Evolutionary conservation across 2,797 vertebrate genomes (phyloP).

Genomic region (Anniella stebbinsi): DNA sequence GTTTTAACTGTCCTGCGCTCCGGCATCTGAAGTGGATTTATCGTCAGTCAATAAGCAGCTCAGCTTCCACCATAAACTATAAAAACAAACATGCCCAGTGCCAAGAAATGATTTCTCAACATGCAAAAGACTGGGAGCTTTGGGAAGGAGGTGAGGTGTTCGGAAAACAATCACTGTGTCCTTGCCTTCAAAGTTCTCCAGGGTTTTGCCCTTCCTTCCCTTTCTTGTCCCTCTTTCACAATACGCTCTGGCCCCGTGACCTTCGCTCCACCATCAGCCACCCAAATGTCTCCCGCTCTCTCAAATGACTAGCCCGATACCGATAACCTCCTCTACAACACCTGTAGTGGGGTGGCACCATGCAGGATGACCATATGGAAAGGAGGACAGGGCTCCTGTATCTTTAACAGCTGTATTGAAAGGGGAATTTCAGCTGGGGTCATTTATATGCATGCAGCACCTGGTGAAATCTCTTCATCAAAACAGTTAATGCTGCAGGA

Average conservation of each 20-base stretch:
- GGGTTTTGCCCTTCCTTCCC: background rate
- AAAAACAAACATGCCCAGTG: background rate
- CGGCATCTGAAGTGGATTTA: background rate
- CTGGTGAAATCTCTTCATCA: too few species aligned
- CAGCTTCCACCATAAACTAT: background rate
- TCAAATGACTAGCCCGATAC: slow-evolving; percentile 28
- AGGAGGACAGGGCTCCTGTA: too few species aligned
- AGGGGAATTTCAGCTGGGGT: too few species aligned
- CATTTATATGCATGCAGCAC: too few species aligned
- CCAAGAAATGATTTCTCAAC: slow-evolving; percentile 23
- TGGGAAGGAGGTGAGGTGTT: background rate
- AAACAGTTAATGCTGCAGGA: too few species aligned
- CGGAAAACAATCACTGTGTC: background rate
- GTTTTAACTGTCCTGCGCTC: slow-evolving; percentile 1
- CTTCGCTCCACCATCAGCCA: background rate
- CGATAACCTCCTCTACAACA: too few species aligned
- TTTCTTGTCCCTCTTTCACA: background rate
- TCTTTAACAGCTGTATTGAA: too few species aligned
- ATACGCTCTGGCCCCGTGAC: too few species aligned
- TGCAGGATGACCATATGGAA: too few species aligned
- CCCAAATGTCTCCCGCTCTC: background rate
- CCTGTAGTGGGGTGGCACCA: too few species aligned
- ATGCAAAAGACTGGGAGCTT: background rate
- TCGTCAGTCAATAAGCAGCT: slow-evolving; percentile 7
- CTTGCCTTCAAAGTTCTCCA: background rate